These are phyloP conservation scores for western clawed frog (Xenopus tropicalis) DNA, from an alignment of 2,113 vertebrate species.

Conservation along the genomic window DNA sequence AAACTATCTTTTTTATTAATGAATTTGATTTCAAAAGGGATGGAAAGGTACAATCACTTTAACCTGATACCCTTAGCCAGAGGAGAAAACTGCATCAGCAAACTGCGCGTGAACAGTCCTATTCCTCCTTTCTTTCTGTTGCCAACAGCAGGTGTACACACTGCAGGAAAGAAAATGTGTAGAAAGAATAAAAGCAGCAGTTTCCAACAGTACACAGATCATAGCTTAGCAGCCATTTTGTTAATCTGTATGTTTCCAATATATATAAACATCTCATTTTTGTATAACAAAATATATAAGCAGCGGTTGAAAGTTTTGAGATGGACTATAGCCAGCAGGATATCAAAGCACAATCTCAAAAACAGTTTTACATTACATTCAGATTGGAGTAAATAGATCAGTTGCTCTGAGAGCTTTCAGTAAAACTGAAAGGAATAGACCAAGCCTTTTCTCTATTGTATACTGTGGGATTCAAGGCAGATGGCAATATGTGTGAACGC, in stretches of 20 bases:
- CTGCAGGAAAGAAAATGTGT: neutral
- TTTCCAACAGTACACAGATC: no score
- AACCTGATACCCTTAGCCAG: no score
- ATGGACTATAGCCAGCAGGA: neutral
- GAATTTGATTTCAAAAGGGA: no score
- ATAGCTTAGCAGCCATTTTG: no score
- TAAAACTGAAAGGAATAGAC: conserved; percentile 13
- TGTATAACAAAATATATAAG: neutral
- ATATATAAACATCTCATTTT: no score
- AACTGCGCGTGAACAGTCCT: no score
- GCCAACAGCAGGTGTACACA: neutral
- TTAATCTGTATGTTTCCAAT: no score
- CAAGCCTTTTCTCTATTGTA: conserved; percentile 12
- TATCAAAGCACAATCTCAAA: conserved; percentile 6
- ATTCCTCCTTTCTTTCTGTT: no score
- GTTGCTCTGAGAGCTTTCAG: conserved; percentile 18
- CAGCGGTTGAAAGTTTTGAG: neutral
- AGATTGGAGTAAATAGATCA: conserved; percentile 23
- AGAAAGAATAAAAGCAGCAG: no score
- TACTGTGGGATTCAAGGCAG: conserved; percentile 12
- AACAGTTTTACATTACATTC: conserved; percentile 20
- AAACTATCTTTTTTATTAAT: no score
- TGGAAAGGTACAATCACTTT: no score
- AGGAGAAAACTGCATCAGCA: no score
- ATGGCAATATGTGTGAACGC: conserved; percentile 10